Evolutionary conservation across 2,888 invertebrate species (phyloP), one percentile per base, ranked within the genome.

Genomic region (Callyntrura sp.): DNA sequence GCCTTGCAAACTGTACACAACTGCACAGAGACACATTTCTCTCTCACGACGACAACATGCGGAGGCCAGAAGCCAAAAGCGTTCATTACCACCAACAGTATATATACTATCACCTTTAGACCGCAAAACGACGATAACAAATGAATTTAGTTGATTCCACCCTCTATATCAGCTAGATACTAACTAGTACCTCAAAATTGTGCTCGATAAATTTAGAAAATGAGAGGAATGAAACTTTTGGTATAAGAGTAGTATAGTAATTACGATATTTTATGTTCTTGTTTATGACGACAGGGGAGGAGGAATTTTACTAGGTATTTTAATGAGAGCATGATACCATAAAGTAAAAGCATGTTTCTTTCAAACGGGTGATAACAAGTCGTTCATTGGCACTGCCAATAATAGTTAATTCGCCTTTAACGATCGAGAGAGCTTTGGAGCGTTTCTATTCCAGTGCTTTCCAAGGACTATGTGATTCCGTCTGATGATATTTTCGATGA

Each of bases 51-150:
- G 35, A 35, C 35, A 35, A 35, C 55, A 55, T 55, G n/a, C 14
- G 1, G 55, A 35, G 55, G 17, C 55, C 55, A 60, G 20, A 60
- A 17, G 2, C n/a, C 23, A 60, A 17, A 28, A 28, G 28, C 25
- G 28, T 28, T 12, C 28, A 12, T 1, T 0, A 28, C 28, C 25
- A 65, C 14, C 5, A 65, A 28, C 62, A 65, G 14, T 43, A 43
- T 35, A 35, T 35, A 35, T 6, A 35, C 35, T 4, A 35, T 12
- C n/a, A n/a, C n/a, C 20, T 45, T 12, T 4, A 73, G 45, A 73
- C 45, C 70, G 45, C 70, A 73, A 65, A 14, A 65, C 43, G 35
- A 68, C 68, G 35, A 68, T 35, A 70, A 73, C 70, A 73, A 60
- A 73, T 17, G 12, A 45, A 43, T 73, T 73, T 73, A 4, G 35